Base-by-base conservation (phyloP, 2,888 invertebrate species). In the Auanema freiburgensis region DNA sequence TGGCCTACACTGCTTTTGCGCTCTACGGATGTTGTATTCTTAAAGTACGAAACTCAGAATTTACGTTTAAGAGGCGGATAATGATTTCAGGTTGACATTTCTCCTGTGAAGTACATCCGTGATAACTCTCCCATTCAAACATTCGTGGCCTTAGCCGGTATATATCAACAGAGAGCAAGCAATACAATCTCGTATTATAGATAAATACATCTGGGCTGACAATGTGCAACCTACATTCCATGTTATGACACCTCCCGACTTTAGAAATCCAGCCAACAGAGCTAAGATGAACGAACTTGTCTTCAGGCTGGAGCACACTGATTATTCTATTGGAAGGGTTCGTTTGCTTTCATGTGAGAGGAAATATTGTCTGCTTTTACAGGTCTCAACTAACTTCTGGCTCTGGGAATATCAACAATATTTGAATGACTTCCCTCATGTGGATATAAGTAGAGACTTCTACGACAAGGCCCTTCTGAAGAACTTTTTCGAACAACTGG, bases 111-210 rank as follows among this genome's bases (percentile, higher is more conserved):
- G 64, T 82, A 82, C 67, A 83, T 82, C 49, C 72, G 82, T 12
- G 82, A 82, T 57, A 79, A 81, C 56, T 83, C 82, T 8, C 81
- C 82, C 41, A 82, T 82, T 51, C 82, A 82, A 46, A 83, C 81
- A 0, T 82, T 82, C 55, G 82, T 82, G 18, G 70, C 74, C 50
- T 65, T 82, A 25, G 82, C 82, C 43, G 81, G 80, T 82, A 50
- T 53, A 33, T 42, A 6, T 18, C 5, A 5, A 16, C 11, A 25
- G 11, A 1, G 42, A 16, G 21, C 23, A 10, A 5, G 2, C 18
- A 25, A 14, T 40, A 55, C 6, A 3, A 21, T 33, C 33, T n/a
- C n/a, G 23, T 2, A 43, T 51, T 67, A 57, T 52, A 73, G 74
- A 74, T 65, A 81, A 81, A 54, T 81, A 81, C 67, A 81, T 81